These are phyloP conservation scores for Leptodactylus fallax DNA, from an alignment of 2,797 vertebrate species.

Conservation along the genomic window DNA sequence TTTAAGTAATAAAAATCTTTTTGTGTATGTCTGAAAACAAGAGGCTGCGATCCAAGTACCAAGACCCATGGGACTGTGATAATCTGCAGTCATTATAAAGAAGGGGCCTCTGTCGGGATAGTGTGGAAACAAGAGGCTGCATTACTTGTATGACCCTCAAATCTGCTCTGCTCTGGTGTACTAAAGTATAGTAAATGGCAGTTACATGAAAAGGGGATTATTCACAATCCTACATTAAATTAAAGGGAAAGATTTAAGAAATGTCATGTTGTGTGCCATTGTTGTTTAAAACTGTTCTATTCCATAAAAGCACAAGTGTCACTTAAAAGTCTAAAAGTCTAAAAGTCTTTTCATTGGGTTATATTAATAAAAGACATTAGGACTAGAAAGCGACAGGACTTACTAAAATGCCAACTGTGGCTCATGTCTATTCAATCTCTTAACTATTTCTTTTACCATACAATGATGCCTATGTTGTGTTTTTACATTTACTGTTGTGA, in stretches of 20 bases:
- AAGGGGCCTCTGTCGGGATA: neutral
- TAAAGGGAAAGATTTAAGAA: slow-evolving; percentile 37
- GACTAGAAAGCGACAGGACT: slow-evolving; percentile 13
- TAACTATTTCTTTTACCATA: neutral
- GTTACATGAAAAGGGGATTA: slow-evolving; percentile 27
- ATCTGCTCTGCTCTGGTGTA: neutral
- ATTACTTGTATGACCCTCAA: neutral
- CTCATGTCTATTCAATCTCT: neutral
- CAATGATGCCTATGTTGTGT: neutral
- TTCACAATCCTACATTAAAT: slow-evolving; percentile 34
- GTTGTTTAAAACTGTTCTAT: slow-evolving; percentile 47
- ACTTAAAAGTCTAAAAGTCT: slow-evolving; percentile 50
- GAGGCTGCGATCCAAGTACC: slow-evolving; percentile 60
- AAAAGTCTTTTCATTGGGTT: slow-evolving; percentile 32
- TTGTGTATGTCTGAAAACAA: slow-evolving; percentile 69
- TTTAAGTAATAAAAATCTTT: slow-evolving; percentile 78
- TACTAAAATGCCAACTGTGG: slow-evolving; percentile 7
- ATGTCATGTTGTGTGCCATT: slow-evolving; percentile 6
- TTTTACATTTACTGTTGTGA: neutral
- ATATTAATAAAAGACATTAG: slow-evolving; percentile 25
- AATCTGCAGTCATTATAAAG: slow-evolving; percentile 45
- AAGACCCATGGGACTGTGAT: slow-evolving; percentile 40
- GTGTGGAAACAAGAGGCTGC: neutral
- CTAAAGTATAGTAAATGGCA: slow-evolving; percentile 19
- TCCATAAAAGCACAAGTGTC: slow-evolving; percentile 50